Conservation (phyloP, 1,140 invertebrate species). For the Neuroterus valhalla region DNA sequence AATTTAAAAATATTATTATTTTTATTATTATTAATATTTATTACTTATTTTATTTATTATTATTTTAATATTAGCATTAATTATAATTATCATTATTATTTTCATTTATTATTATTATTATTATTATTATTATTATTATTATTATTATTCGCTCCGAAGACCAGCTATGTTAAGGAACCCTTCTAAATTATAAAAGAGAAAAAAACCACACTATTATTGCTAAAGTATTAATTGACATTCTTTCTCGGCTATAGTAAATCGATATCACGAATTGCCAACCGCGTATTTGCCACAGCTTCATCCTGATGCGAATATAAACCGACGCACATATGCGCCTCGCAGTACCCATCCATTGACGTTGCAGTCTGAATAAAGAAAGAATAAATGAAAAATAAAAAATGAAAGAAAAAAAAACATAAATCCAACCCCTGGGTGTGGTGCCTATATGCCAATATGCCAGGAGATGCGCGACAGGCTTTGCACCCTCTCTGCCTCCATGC, state of each 20-base stretch:
- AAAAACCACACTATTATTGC: no score
- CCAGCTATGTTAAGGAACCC: no score
- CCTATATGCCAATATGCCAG: slow-evolving; percentile 30
- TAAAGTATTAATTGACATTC: no score
- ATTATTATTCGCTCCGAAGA: no score
- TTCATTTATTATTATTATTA: no score
- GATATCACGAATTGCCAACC: slow-evolving; percentile 46
- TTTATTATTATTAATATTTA: no score
- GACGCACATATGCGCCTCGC: slow-evolving; percentile 30
- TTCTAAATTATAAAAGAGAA: no score
- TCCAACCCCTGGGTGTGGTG: slow-evolving; percentile 42
- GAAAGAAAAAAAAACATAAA: slow-evolving; percentile 51
- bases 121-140: no score
- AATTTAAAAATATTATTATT: no score
- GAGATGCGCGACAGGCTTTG: slow-evolving; percentile 30
- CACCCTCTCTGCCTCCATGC: slow-evolving; percentile 60
- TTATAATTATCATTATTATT: no score
- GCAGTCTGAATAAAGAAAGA: slow-evolving; percentile 35
- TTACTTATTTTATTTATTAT: no score
- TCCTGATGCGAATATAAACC: slow-evolving; percentile 3
- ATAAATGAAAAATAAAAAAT: slow-evolving; percentile 38
- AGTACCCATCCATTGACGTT: slow-evolving; percentile 1
- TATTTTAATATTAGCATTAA: no score
- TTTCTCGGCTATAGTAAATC: slow-evolving; percentile 43
- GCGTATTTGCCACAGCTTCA: slow-evolving; percentile 17